A percentile compares a stretch with the other conserved stretches of the same genome.
Conservation (phyloP, 1,140 invertebrate genomes). For the Diorhabda sublineata region DNA sequence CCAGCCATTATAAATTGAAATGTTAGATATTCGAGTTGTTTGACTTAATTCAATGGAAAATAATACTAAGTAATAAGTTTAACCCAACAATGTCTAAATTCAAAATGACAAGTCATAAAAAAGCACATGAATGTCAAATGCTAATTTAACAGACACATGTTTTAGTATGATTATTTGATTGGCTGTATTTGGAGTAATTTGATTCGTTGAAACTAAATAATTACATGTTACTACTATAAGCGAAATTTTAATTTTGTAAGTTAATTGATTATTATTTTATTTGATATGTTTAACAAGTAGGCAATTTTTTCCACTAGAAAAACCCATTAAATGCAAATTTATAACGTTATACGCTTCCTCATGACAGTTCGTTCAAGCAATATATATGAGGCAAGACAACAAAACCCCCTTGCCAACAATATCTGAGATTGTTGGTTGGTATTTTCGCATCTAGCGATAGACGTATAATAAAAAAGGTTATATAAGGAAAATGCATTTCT, state of each 20-base stretch:
- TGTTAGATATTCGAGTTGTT: not conserved
- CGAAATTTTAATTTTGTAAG: no score
- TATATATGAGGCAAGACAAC: slow-evolving; percentile 22
- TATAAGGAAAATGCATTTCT: slow-evolving; percentile 48
- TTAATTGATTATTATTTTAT: no score
- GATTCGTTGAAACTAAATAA: no score
- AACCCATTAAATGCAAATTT: not conserved
- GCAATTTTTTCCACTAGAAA: not conserved
- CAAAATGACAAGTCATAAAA: not conserved
- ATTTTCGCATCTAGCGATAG: slow-evolving; percentile 35
- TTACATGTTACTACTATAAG: no score
- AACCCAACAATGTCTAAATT: not conserved
- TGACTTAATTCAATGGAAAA: no score
- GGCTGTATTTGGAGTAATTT: no score
- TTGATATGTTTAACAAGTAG: no score
- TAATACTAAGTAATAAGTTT: no score
- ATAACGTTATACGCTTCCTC: not conserved
- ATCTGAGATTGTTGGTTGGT: slow-evolving; percentile 38
- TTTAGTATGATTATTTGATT: no score
- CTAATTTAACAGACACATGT: no score
- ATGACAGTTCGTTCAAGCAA: slow-evolving; percentile 23
- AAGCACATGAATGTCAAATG: no score
- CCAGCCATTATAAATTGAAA: slow-evolving; percentile 24
- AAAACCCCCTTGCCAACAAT: slow-evolving; percentile 31
- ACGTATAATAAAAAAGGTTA: slow-evolving; percentile 42